phyloP scores from a whole-genome alignment of 2,797 vertebrate species.

The Enteromius radiatus region DNA sequence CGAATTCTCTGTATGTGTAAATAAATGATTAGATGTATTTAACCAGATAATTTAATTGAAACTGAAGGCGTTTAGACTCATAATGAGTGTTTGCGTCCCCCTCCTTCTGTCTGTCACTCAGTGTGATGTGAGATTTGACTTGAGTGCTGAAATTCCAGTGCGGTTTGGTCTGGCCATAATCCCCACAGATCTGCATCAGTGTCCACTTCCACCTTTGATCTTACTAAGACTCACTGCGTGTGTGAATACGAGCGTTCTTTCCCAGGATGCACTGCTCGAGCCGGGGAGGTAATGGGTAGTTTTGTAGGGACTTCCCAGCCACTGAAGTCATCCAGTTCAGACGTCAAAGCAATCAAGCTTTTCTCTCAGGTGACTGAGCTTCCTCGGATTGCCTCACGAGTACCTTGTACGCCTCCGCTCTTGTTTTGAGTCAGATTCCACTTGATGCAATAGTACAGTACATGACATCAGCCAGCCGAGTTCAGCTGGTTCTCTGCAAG shows the following conservation, averaged over 20 bases:
- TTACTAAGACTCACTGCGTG: slow-evolving; percentile 77
- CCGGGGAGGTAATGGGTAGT: slow-evolving; percentile 71
- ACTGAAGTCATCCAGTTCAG: slow-evolving; percentile 72
- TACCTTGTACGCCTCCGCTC: background rate
- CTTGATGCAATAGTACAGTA: slow-evolving; percentile 14
- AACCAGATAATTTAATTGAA: background rate
- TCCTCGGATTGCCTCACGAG: background rate
- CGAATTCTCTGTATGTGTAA: background rate
- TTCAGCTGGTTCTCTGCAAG: slow-evolving; percentile 22
- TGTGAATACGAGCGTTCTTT: slow-evolving; percentile 72
- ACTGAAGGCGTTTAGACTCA: background rate
- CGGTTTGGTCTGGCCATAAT: slow-evolving; percentile 79
- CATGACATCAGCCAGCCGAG: slow-evolving; percentile 31
- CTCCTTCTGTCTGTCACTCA: slow-evolving; percentile 24
- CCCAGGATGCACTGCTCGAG: slow-evolving; percentile 71
- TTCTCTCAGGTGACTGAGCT: slow-evolving; percentile 50
- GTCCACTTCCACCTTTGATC: slow-evolving; percentile 81
- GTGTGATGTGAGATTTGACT: slow-evolving; percentile 46
- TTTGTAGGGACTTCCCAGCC: slow-evolving; percentile 77
- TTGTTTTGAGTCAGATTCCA: slow-evolving; percentile 17
- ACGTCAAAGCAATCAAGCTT: slow-evolving; percentile 67
- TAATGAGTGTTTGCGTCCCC: background rate
- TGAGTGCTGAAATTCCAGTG: slow-evolving; percentile 72
- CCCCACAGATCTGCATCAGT: slow-evolving; percentile 81
- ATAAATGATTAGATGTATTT: background rate